Conservation (phyloP, 2,888 invertebrate genomes). For the Phoronis australis region DNA sequence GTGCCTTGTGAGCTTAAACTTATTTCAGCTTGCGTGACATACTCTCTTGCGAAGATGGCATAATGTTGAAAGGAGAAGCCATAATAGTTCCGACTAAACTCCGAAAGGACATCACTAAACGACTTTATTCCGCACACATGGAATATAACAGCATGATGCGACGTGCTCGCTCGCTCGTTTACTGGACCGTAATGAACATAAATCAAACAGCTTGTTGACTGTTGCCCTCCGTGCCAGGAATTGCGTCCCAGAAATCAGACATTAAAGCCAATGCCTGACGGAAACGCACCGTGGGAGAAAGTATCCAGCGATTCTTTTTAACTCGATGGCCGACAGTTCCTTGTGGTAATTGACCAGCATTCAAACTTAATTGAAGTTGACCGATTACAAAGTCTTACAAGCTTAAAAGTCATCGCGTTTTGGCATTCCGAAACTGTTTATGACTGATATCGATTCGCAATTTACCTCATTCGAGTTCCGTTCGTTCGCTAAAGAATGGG, state of each 20-base stretch:
- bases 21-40: not conserved
- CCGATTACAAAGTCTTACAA: not conserved
- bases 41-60: not conserved
- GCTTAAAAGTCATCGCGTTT: not conserved
- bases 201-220: not conserved
- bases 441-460: conserved; percentile 1
- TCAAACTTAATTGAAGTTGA: conserved; percentile 2
- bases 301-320: conserved; percentile 5
- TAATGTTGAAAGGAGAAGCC: not conserved
- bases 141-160: not conserved
- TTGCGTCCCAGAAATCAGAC: not conserved
- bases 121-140: not conserved
- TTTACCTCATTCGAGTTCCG: not conserved
- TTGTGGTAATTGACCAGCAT: not conserved
- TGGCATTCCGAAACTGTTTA: not conserved
- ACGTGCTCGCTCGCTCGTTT: not conserved
- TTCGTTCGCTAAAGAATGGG: not conserved
- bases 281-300: conserved; percentile 5
- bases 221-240: not conserved
- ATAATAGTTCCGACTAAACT: not conserved
- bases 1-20: not conserved
- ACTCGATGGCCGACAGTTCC: conserved; percentile 1
- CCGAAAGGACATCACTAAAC: not conserved
- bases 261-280: conserved; percentile 1
- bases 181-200: not conserved